A percentile compares a stretch with the other conserved stretches of the same genome.
phyloP scores from a whole-genome alignment of 2,888 invertebrate species.

The Watsonalla binaria region DNA sequence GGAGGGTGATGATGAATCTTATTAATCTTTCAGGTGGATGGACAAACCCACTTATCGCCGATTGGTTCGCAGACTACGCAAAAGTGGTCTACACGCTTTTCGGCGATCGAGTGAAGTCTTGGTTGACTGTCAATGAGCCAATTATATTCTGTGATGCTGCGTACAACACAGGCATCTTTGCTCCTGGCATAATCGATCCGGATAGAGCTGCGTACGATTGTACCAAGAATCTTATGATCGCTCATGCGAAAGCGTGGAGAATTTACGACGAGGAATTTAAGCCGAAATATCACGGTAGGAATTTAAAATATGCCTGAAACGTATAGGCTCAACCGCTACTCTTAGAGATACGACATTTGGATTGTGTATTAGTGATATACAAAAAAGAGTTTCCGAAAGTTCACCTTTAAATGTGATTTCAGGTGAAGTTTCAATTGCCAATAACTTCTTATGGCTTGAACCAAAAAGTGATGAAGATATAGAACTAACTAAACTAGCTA shows the following conservation, averaged over 20 bases:
- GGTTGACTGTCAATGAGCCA: conserved; percentile 28
- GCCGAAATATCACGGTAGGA: conserved; percentile 56
- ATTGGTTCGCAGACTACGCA: conserved; percentile 30
- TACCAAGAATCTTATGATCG: conserved; percentile 79
- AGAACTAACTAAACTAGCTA: conserved; percentile 3
- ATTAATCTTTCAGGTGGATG: conserved; percentile 18
- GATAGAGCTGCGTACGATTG: conserved; percentile 9
- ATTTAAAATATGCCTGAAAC: neutral
- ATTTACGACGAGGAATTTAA: conserved; percentile 75
- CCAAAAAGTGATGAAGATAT: conserved; percentile 2
- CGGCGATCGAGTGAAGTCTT: conserved; percentile 31
- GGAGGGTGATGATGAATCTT: too few relatives aligned
- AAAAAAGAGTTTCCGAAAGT: too few relatives aligned
- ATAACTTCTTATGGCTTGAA: conserved; percentile 9
- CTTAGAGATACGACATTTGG: too few relatives aligned
- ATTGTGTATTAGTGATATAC: too few relatives aligned
- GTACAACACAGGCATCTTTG: conserved; percentile 28
- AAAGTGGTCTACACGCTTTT: conserved; percentile 21
- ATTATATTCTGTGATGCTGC: conserved; percentile 6
- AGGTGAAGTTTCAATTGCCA: conserved; percentile 7
- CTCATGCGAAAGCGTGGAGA: conserved; percentile 80
- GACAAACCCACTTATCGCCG: conserved; percentile 24
- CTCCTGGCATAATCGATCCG: conserved; percentile 7
- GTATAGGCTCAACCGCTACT: too few relatives aligned
- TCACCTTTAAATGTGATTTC: neutral